These are phyloP conservation scores for Erebia ligea DNA, from an alignment of 2,888 invertebrate genomes.

Conservation along the genomic window DNA sequence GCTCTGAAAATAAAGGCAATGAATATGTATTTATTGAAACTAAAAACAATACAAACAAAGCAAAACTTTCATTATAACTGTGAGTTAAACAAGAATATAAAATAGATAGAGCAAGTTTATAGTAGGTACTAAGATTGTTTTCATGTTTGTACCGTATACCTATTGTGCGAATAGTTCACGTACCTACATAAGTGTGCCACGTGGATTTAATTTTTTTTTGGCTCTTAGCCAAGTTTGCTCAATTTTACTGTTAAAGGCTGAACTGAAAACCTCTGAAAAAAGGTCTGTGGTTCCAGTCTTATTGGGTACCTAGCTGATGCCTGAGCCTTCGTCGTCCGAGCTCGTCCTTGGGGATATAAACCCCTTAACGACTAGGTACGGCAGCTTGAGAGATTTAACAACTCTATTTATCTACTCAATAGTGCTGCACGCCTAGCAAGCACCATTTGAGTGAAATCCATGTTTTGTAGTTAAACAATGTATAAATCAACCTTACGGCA, in stretches of 20 bases:
- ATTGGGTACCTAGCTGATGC: not conserved
- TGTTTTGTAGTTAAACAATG: no score
- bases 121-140: conserved; percentile 44
- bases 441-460: no score
- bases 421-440: no score
- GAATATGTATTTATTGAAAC: not conserved
- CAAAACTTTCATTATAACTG: conserved; percentile 23
- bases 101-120: conserved; percentile 38
- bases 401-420: no score
- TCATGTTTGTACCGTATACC: conserved; percentile 43
- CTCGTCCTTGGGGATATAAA: no score
- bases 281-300: conserved; percentile 9
- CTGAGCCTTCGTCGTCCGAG: no score
- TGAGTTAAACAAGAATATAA: conserved; percentile 39
- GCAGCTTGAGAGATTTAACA: no score
- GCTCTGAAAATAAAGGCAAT: no score
- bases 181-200: conserved; percentile 47
- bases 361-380: no score
- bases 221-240: conserved; percentile 53
- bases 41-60: conserved; percentile 1
- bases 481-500: no score
- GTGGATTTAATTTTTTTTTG: conserved; percentile 61
- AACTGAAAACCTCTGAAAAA: not conserved
- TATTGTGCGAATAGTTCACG: conserved; percentile 43
- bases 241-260: conserved; percentile 2